phyloP scores from a whole-genome alignment of 1,140 invertebrate genomes.

The Caenorhabditis briggsae region DNA sequence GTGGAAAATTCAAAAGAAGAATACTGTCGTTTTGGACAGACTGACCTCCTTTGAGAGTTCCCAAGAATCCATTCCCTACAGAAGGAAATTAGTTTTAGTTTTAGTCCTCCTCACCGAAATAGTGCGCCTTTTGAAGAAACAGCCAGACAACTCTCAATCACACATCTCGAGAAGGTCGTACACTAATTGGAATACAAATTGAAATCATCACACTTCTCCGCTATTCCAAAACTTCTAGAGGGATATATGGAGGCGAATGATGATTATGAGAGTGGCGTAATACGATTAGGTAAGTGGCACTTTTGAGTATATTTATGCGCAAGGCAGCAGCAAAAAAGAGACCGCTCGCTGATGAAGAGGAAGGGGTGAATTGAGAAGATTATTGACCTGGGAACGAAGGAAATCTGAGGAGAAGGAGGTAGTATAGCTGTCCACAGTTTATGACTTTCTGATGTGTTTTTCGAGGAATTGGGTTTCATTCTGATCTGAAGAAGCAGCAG shows the following conservation, averaged over 20 bases:
- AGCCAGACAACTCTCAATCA: constrained; percentile 19
- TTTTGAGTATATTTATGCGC: constrained; percentile 50
- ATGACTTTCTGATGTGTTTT: constrained; percentile 24
- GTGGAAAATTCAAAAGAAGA: too few species aligned
- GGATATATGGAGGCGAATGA: neutral
- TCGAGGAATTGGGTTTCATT: constrained; percentile 2
- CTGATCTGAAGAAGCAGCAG: neutral
- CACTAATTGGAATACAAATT: constrained; percentile 55
- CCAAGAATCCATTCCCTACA: neutral
- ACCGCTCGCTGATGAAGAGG: constrained; percentile 44
- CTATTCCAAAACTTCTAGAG: neutral
- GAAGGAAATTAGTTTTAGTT: constrained; percentile 11
- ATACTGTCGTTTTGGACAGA: too few species aligned
- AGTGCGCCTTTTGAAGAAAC: neutral
- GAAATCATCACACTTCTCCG: constrained; percentile 18
- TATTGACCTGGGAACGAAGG: constrained; percentile 45
- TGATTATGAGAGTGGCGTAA: constrained; percentile 44
- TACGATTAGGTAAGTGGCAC: constrained; percentile 55
- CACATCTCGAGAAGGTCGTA: constrained; percentile 36
- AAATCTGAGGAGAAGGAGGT: constrained; percentile 43
- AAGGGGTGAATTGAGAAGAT: neutral
- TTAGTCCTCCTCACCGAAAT: neutral
- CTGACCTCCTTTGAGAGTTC: neutral
- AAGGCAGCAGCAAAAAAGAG: constrained; percentile 17
- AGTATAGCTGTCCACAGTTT: constrained; percentile 8